Evolutionary conservation across 2,888 invertebrate genomes (phyloP), one percentile per base, ranked within the genome.

Genomic region (Volucella bombylans): DNA sequence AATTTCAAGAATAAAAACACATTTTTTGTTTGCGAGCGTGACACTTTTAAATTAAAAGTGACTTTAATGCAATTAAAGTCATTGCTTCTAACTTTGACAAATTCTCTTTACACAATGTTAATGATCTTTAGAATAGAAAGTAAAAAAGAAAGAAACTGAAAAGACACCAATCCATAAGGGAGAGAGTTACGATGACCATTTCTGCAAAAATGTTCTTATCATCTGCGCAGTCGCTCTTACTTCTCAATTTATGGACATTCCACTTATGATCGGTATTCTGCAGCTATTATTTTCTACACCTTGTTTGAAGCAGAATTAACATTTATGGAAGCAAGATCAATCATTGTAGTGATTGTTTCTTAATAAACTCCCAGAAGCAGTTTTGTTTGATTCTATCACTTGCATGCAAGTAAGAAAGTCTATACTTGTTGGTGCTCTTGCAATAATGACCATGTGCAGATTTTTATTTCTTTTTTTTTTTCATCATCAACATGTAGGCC

Each of bases 261-360:
- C 39, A 47, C 55, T 23, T 39, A 45, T 31, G 52, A 64, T 57
- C 14, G 50, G 50, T 12, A 61, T 78, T 68, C 57, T 74, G 52
- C 52, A 55, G 9, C 43, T 57, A 71, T 76, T 49, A 54, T 50
- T 49, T 41, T 18, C 55, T 55, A 50, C 31, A 67, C 69, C 74
- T 38, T 76, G 64, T 65, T 83, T 74, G 49, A 74, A 71, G 74
- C 68, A 67, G 71, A 67, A 55, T 69, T 67, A 43, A 18, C 74
- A 71, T 80, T 79, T 83, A 71, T 71, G 61, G 79, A 64, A 74
- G 79, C 49, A 71, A 65, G 65, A 83, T 67, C 79, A 79, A 79
- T 79, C 79, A 74, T 54, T 65, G 74, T 41, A 64, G 68, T 10
- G 39, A 18, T 71, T 9, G 47, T 73, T 73, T 68, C 47, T 61